These are phyloP conservation scores for Orius laevigatus DNA, from an alignment of 1,140 invertebrate genomes.

Conservation along the genomic window DNA sequence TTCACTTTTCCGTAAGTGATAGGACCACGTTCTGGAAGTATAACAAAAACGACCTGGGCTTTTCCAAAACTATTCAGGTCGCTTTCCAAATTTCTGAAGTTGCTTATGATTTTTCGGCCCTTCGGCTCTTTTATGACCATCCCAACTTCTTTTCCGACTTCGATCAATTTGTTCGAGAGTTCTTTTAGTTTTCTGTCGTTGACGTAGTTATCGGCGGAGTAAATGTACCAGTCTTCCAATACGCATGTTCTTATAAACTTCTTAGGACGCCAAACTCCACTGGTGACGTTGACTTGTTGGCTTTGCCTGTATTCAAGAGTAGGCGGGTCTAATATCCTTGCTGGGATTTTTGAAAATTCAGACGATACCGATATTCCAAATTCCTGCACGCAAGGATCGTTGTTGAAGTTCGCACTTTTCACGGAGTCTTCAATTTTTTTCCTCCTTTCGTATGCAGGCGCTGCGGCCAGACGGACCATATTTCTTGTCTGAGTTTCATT, in stretches of 20 bases:
- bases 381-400: slow-evolving; percentile 31
- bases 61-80: slow-evolving; percentile 5
- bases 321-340: slow-evolving; percentile 38
- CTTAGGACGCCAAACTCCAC: slow-evolving; percentile 9
- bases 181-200: not conserved
- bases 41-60: slow-evolving; percentile 33
- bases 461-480: slow-evolving; percentile 49
- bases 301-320: slow-evolving; percentile 28
- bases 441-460: slow-evolving; percentile 36
- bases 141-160: slow-evolving; percentile 6
- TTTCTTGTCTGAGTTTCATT: slow-evolving; percentile 37
- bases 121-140: not conserved
- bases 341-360: slow-evolving; percentile 36
- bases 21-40: slow-evolving; percentile 29
- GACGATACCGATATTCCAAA: slow-evolving; percentile 38
- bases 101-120: not conserved
- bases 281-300: not conserved
- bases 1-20: slow-evolving; percentile 42
- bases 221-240: slow-evolving; percentile 11
- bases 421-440: slow-evolving; percentile 43
- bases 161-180: not conserved
- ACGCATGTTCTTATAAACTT: not conserved
- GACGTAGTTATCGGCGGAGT: not conserved
- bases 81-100: not conserved
- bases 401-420: slow-evolving; percentile 28